Percentiles rank a stretch among this genome's conserved stretches.
Conservation (phyloP, 2,797 vertebrate genomes). For the Buphagus erythrorhynchus region DNA sequence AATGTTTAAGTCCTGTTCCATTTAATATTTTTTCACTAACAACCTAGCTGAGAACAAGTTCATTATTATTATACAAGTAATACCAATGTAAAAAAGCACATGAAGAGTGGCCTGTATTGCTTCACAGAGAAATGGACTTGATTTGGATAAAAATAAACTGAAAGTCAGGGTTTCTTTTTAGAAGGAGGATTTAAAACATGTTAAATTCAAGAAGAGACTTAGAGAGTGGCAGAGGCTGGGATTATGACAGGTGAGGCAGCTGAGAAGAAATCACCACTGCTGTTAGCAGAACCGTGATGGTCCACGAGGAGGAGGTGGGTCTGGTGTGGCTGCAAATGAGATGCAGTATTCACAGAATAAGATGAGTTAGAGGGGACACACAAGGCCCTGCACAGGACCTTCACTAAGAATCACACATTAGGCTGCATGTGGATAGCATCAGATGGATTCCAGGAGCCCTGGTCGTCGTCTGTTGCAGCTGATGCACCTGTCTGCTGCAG, state of each 20-base stretch:
- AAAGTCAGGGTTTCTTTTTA: neutral
- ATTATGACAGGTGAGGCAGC: neutral
- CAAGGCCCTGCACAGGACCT: neutral
- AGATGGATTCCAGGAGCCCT: neutral
- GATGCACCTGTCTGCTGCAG: neutral
- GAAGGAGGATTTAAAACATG: neutral
- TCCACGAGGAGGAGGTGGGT: neutral
- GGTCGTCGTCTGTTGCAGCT: neutral
- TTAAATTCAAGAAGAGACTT: neutral
- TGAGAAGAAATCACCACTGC: neutral
- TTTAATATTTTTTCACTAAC: neutral
- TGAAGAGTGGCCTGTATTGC: neutral
- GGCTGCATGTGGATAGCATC: rapidly evolving
- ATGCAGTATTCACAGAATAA: neutral
- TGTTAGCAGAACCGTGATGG: neutral
- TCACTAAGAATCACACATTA: neutral
- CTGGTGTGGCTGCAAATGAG: neutral
- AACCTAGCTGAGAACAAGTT: neutral
- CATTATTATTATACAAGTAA: neutral
- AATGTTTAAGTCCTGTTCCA: neutral
- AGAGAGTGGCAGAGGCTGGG: neutral
- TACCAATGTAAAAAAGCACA: neutral
- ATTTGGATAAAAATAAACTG: neutral
- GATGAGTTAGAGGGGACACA: too few species aligned
- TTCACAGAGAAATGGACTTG: neutral